Evolutionary conservation across 2,113 vertebrate genomes (phyloP), one percentile per base, ranked within the genome.

Genomic region (Pterocles burchelli): DNA sequence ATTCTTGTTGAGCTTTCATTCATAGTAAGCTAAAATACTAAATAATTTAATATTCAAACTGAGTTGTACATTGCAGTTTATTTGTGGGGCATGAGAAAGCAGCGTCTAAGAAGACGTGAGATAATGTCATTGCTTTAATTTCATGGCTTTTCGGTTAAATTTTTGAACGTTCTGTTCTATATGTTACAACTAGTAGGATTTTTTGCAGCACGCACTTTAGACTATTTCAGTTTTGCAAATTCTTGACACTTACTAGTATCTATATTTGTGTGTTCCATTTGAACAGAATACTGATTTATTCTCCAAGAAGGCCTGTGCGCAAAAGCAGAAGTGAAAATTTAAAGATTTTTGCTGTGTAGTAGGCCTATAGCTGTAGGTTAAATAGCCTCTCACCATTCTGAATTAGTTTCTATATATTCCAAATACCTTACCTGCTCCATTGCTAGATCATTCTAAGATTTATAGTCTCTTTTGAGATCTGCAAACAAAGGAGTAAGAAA

Each of bases 31-130:
- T 88, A 67, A 96, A 95, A 62, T 83, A 21, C 29, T 77, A 85
- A 96, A 70, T 79, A 79, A 90, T 85, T 87, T 88, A 29, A 82
- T 90, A 88, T 79, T n/a, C 74, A 85, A 78, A 93, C 52, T 48
- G 59, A 58, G 95, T 66, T 57, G 13, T 67, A 49, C 41, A 89
- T 93, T 96, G 71, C 85, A 62, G 29, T 46, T 52, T 73, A 33
- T 77, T 55, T 57, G 62, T 72, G 34, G 66, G 90, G 26, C 74
- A 55, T 52, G 58, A 87, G 62, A 68, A 85, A 88, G 34, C 43
- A 78, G 43, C 75, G 93, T 95, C 63, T 92, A 82, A 25, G 57
- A 75, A 70, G 34, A 46, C 45, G 82, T 31, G 61, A 85, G 65
- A 68, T 93, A 92, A 96, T 90, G 70, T 77, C 38, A 61, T 76